Evolutionary conservation across 2,797 vertebrate genomes (phyloP), one percentile per base, ranked within the genome.

Genomic region (Crocidura indochinensis): DNA sequence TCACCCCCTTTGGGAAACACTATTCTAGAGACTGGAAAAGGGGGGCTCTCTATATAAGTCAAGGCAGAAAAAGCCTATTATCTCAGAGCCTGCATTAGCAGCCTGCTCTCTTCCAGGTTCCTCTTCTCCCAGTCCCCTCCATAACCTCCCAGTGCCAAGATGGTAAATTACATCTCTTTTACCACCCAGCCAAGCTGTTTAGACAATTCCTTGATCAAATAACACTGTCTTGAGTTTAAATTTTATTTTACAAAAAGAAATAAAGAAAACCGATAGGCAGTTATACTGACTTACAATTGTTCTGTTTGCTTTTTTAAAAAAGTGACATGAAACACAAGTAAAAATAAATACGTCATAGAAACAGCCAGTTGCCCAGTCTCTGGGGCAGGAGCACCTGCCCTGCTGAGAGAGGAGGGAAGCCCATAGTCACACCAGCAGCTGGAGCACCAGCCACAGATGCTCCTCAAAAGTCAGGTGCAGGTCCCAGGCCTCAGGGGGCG

Each of bases 261-360:
- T 95, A 96, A 96, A 97, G 96, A 96, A 96, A 96, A 94, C 88
- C 93, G 94, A 96, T 97, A 97, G 97, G 97, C 97, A 98, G 96
- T 98, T 98, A 98, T 98, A 98, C 97, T 98, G 98, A 98, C 97
- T 98, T 98, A 98, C 97, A 98, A 97, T 98, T 97, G 96, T 97
- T 97, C 96, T 97, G 96, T 96, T 97, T 98, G 97, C 94, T 95
- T 93, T 94, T 97, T 97, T 96, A 79, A 97, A 98, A 98, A 98
- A 98, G 98, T 97, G 98, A 98, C 98, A 98, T 98, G 98, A 98
- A 98, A 98, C 98, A 98, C 98, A 98, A 98, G 97, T 98, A 98
- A 98, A 98, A 98, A 98, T 98, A 98, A 98, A 98, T 98, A 98
- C 97, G 97, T 98, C 97, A 98, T 98, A 98, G 98, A 98, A 98